Evolutionary conservation across 2,113 vertebrate species (phyloP), one percentile per base, ranked within the genome.

Genomic region (Suricata suricatta): DNA sequence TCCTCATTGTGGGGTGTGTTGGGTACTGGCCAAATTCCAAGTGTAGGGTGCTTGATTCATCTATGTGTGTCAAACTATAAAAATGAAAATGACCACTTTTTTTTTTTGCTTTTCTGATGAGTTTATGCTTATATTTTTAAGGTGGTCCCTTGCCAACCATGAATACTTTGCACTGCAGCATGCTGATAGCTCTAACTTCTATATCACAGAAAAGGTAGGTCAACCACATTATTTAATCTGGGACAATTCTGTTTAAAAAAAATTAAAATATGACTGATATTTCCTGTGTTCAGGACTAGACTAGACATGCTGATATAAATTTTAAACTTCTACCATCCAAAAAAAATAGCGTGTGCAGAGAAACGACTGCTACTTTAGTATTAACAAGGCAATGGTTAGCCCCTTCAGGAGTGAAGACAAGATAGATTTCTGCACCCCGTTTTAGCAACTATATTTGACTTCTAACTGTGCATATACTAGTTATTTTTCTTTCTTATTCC

Each of bases 191-290:
- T 99, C 99, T 25, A 99, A 99, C 98, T 99, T 99, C 98, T 99
- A 99, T 98, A 99, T 99, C 98, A 99, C 99, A 0, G 99, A 99
- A 98, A 99, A 99, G 99, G 99, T 99, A 98, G 92, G 97, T 98
- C 44, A 2, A 2, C 19, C 13, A 14, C 60, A n/a, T 79, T 3
- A 0, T 77, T 97, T 76, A 69, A 60, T 21, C 27, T 17, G 79
- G 50, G 71, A 92, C 60, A 68, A 80, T 35, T 33, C 21, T 50
- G 44, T 83, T 77, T 95, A 72, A 91, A 90, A 79, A 35, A 88
- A 71, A 50, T 69, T 52, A 63, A 81, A 81, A 17, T 9, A 6
- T 77, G 25, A 29, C 17, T 31, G 7, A 19, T 77, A 57, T 90
- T 97, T 86, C 17, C 95, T 97, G 38, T 3, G 2, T 27, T 50